These are phyloP conservation scores for Rallus limicola DNA, from an alignment of 2,113 vertebrate genomes.

Conservation along the genomic window DNA sequence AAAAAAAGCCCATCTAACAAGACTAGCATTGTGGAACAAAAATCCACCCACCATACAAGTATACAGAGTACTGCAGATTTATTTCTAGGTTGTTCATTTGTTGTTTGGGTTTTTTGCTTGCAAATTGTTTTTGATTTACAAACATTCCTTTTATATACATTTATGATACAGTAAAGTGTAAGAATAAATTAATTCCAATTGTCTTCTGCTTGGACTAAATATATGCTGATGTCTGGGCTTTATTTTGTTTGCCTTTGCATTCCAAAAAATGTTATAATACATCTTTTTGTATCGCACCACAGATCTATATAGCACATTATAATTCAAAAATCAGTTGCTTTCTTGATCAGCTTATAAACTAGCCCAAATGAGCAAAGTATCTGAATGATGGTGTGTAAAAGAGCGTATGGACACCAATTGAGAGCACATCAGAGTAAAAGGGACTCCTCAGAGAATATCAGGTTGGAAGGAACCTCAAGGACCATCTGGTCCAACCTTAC, in stretches of 20 bases:
- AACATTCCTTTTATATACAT: neutral
- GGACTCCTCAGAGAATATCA: neutral
- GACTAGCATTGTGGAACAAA: neutral
- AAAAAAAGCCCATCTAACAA: neutral
- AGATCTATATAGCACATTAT: neutral
- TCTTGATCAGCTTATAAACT: neutral
- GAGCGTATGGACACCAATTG: neutral
- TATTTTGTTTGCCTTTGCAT: neutral
- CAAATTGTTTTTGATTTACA: neutral
- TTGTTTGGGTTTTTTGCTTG: neutral
- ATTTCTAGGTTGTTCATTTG: neutral
- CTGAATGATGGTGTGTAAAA: neutral
- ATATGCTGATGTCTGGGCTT: neutral
- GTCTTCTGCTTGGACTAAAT: neutral
- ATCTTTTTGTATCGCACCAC: neutral
- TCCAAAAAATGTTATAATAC: neutral
- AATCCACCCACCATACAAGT: neutral
- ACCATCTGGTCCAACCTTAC: too few species aligned
- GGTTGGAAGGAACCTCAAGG: too few species aligned
- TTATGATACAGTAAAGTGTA: neutral
- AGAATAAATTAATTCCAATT: constrained; percentile 7
- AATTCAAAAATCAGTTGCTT: neutral
- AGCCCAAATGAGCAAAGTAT: neutral
- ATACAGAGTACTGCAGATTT: neutral
- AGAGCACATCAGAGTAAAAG: neutral